Evolutionary conservation across 2,113 vertebrate genomes (phyloP), one percentile per base, ranked within the genome.

Genomic region (Fulica atra): DNA sequence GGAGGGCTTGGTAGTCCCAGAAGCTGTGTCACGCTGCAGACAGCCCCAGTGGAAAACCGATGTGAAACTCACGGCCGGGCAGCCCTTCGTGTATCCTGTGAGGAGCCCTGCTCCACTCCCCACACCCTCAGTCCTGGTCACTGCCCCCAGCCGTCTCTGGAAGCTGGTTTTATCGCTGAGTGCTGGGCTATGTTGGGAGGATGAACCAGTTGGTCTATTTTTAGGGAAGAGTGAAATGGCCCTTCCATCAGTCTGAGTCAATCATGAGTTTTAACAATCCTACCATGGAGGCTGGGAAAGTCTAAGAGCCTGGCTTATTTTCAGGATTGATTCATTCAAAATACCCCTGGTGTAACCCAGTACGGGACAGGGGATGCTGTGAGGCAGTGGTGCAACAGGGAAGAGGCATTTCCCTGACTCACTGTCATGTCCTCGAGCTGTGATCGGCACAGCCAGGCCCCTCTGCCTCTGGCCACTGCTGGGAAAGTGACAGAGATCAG

Each of bases 111-210:
- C 95, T 97, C 91, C 95, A 15, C 90, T 97, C 82, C 92, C 60
- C 65, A 77, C 85, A 76, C 88, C 76, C 88, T 74, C 65, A 0
- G 79, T 84, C 86, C 97, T 77, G 57, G 93, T 96, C 93, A 97
- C 95, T 97, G 92, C 97, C 93, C 97, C 96, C 89, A 92, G 97
- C 93, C 95, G 96, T 84, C 93, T 91, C 96, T 93, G 97, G 94
- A 98, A 98, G 98, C 98, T 98, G 98, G 98, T 98, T 99, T 99
- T 99, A 99, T 99, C 98, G 72, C 96, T 14, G 70, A 76, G 83
- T 28, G 13, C 93, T 71, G 94, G 95, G 97, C 98, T 99, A 99
- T 98, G 98, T 99, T 99, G 97, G 98, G 98, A 96, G 95, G 93
- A 98, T 98, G 98, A 98, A 97, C 81, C 84, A 88, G 73, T 81